Percentiles rank a stretch among this genome's conserved stretches.
phyloP scores from a whole-genome alignment of 2,113 vertebrate species.

The Cyanoramphus novaezelandiae region DNA sequence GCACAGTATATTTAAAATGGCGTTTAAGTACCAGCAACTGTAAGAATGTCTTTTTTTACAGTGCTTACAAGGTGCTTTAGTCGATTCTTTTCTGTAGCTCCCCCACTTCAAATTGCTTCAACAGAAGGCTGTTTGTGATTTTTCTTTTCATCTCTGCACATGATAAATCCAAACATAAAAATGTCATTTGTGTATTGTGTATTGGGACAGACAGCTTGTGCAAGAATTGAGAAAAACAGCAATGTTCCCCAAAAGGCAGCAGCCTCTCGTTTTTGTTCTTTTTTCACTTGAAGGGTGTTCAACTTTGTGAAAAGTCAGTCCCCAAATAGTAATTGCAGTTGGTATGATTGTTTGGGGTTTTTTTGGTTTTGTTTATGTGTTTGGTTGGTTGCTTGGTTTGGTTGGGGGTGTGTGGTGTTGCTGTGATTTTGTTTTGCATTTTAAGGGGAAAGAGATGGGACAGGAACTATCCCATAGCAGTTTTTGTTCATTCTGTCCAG shows the following conservation, averaged over 20 bases:
- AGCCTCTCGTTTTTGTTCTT: background rate
- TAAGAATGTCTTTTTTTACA: background rate
- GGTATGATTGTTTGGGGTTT: fast-evolving
- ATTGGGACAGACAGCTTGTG: background rate
- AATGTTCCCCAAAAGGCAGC: background rate
- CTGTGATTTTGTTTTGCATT: background rate
- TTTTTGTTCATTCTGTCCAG: background rate
- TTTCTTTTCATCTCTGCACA: background rate
- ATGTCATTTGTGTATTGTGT: background rate
- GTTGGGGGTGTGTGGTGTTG: background rate
- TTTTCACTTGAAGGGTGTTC: background rate
- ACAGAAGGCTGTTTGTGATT: background rate
- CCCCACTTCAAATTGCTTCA: fast-evolving
- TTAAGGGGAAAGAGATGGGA: background rate
- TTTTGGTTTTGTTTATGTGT: background rate
- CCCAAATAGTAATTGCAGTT: background rate
- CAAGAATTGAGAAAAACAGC: background rate
- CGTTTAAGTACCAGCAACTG: background rate
- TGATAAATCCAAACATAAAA: background rate
- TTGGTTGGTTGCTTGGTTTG: background rate
- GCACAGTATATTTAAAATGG: background rate
- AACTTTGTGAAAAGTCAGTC: background rate
- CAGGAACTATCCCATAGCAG: background rate
- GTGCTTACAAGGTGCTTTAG: background rate
- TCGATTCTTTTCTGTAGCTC: background rate